Conservation (phyloP, 2,797 vertebrate species). For the Limosa lapponica region DNA sequence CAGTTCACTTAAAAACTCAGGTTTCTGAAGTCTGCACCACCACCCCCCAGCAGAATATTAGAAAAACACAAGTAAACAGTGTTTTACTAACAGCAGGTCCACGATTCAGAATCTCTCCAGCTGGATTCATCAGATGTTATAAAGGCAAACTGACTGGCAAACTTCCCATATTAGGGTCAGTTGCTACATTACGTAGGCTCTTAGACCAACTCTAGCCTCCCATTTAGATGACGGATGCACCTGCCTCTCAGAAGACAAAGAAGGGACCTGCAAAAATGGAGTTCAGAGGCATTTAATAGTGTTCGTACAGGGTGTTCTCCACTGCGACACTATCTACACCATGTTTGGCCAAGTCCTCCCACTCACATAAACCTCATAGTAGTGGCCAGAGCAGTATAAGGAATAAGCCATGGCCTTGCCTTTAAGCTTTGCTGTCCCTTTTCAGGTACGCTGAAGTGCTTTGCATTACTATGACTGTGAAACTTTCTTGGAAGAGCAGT, state of each 20-base stretch:
- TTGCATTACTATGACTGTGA: neutral
- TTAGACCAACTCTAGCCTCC: neutral
- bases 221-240: neutral
- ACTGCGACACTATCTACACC: neutral
- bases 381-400: neutral
- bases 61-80: neutral
- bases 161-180: neutral
- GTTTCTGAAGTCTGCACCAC: neutral
- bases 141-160: neutral
- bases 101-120: neutral
- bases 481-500: neutral
- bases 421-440: neutral
- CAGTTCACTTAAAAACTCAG: neutral
- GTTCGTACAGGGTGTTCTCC: neutral
- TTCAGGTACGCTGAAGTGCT: neutral
- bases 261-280: neutral
- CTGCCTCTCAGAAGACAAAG: neutral
- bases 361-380: neutral
- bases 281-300: fast-evolving
- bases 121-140: neutral
- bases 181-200: neutral
- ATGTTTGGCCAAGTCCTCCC: neutral
- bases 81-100: neutral
- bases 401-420: fast-evolving
- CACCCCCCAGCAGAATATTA: neutral